A percentile compares a stretch with the other conserved stretches of the same genome.
phyloP scores from a whole-genome alignment of 2,113 vertebrate species.

The Aptenodytes patagonicus region DNA sequence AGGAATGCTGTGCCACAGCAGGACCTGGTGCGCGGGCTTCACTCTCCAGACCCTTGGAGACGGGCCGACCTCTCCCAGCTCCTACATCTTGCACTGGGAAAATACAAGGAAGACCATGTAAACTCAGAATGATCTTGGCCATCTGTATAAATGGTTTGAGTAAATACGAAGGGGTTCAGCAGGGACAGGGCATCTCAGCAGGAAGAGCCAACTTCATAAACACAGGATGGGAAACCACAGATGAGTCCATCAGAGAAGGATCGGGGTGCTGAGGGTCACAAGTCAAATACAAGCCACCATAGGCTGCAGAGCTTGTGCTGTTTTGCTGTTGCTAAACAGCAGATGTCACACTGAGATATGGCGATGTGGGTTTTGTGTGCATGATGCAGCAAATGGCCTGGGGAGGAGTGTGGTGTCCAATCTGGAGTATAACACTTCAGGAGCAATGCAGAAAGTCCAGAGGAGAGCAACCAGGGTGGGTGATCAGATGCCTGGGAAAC shows the following conservation, averaged over 20 bases:
- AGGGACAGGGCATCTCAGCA: neutral
- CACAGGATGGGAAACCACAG: neutral
- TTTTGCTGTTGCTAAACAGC: neutral
- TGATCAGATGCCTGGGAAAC: neutral
- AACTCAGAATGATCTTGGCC: neutral
- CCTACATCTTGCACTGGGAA: neutral
- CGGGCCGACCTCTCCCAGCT: neutral
- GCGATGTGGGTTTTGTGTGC: neutral
- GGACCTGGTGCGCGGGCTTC: neutral
- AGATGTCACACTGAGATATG: neutral
- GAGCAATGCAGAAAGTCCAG: neutral
- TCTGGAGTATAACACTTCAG: neutral
- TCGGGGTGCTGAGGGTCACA: neutral
- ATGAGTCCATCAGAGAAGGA: neutral
- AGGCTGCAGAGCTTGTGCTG: neutral
- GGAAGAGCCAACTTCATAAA: neutral
- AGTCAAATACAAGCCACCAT: neutral
- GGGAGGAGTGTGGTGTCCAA: accelerated
- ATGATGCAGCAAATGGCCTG: neutral
- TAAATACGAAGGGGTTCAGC: neutral
- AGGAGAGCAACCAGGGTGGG: neutral
- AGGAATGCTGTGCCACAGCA: neutral
- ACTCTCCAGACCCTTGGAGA: neutral
- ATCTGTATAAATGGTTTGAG: neutral
- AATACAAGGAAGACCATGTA: neutral